Evolutionary conservation across 2,113 vertebrate genomes (phyloP).

Genomic region (Triplophysa dalaica): DNA sequence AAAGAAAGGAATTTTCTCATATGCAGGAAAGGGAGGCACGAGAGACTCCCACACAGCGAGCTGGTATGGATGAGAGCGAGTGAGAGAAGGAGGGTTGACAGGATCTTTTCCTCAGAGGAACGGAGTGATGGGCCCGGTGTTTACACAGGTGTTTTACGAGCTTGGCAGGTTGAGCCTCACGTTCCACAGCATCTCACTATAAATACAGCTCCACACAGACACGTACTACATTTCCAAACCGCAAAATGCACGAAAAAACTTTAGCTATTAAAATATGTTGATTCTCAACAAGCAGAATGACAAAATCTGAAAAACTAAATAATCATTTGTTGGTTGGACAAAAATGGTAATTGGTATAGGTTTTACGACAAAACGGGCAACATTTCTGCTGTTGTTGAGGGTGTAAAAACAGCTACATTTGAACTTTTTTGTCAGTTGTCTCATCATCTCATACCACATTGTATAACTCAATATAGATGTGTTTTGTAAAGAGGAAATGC

Average conservation of each 20-base stretch:
- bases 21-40: conserved; percentile 42
- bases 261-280: conserved; percentile 3
- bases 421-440: neutral
- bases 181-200: conserved; percentile 48
- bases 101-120: conserved; percentile 44
- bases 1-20: conserved; percentile 36
- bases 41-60: conserved; percentile 27
- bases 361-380: neutral
- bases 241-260: conserved; percentile 37
- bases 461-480: neutral
- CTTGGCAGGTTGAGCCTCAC: conserved; percentile 23
- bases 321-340: conserved; percentile 4
- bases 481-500: neutral
- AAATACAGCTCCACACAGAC: conserved; percentile 41
- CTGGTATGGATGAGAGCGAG: conserved; percentile 35
- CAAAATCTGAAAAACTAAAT: neutral
- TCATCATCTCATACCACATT: no score
- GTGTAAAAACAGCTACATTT: neutral
- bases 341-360: conserved; percentile 22
- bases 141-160: conserved; percentile 59
- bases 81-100: conserved; percentile 41
- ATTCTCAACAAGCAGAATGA: conserved; percentile 16
- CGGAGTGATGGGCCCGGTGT: conserved; percentile 55
- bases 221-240: conserved; percentile 32
- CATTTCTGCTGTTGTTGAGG: neutral